Percentiles rank a stretch among this genome's conserved stretches.
Conservation (phyloP, 2,113 vertebrate genomes). For the Ancistrus triradiatus region DNA sequence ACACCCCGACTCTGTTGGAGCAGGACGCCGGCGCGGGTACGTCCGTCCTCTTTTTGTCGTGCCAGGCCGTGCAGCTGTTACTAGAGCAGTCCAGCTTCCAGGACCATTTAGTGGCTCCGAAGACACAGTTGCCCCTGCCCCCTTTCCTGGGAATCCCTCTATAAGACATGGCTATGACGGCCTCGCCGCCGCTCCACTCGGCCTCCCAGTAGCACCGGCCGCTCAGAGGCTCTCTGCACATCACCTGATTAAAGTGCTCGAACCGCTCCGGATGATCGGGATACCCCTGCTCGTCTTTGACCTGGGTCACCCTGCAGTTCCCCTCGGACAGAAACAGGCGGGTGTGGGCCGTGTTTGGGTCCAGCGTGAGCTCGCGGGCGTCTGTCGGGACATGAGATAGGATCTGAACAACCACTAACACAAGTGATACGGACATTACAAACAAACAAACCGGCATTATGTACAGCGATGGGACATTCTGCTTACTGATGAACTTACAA, state of each 20-base stretch:
- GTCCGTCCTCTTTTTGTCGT: slow-evolving; percentile 15
- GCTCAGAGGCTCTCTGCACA: not conserved
- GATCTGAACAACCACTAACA: not conserved
- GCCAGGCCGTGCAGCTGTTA: slow-evolving; percentile 13
- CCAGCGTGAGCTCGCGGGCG: slow-evolving; percentile 6
- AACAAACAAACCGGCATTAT: too few species aligned
- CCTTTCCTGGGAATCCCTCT: slow-evolving; percentile 23
- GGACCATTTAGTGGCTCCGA: not conserved
- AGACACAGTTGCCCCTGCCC: slow-evolving; percentile 8
- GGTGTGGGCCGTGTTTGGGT: slow-evolving; percentile 16
- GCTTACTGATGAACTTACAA: too few species aligned
- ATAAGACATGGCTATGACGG: slow-evolving; percentile 16
- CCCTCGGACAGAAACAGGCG: slow-evolving; percentile 6
- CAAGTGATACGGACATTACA: too few species aligned
- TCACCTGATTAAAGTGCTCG: slow-evolving; percentile 19
- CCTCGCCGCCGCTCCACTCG: slow-evolving; percentile 9
- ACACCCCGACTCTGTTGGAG: slow-evolving; percentile 20
- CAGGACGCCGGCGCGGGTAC: not conserved
- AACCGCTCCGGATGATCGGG: slow-evolving; percentile 12
- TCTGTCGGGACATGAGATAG: not conserved
- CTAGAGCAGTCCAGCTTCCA: slow-evolving; percentile 24
- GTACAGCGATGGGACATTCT: too few species aligned
- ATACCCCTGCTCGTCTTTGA: slow-evolving; percentile 4
- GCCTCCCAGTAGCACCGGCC: slow-evolving; percentile 25
- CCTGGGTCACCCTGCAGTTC: slow-evolving; percentile 15